Evolutionary conservation across 2,113 vertebrate species (phyloP).

Genomic region (Bos indicus): DNA sequence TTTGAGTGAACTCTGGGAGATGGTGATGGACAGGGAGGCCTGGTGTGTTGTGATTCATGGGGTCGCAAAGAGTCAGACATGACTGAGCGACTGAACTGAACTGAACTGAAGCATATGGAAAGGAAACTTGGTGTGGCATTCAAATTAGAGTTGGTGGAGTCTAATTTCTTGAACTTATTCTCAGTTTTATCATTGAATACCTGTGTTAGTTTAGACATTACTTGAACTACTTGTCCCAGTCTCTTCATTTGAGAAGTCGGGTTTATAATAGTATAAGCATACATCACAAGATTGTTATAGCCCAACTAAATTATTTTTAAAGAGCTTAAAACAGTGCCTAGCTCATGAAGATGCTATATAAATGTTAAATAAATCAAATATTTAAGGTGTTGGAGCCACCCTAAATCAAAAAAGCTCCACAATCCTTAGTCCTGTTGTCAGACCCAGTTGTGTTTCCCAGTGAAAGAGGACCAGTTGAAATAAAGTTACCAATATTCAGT

Average conservation of each 20-base stretch:
- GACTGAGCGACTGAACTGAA: no score
- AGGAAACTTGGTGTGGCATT: neutral
- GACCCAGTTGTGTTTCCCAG: neutral
- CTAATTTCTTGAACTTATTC: neutral
- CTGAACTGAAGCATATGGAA: neutral
- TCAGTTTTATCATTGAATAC: neutral
- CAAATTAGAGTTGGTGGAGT: neutral
- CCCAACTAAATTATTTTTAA: neutral
- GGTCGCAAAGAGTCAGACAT: no score
- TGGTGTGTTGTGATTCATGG: no score
- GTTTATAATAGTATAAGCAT: neutral
- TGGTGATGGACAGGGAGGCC: no score
- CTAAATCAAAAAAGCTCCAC: neutral
- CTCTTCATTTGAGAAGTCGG: neutral
- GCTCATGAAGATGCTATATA: neutral
- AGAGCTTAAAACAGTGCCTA: neutral
- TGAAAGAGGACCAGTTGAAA: neutral
- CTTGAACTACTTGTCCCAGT: neutral
- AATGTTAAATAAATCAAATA: neutral
- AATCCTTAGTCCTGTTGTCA: neutral
- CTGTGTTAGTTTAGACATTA: neutral
- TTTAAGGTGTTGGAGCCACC: neutral
- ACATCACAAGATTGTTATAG: neutral
- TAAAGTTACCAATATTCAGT: neutral
- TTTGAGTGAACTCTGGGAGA: no score